A percentile compares a stretch with the other conserved stretches of the same genome.
Conservation (phyloP, 2,797 vertebrate genomes). For the Pseudochirops corinnae region DNA sequence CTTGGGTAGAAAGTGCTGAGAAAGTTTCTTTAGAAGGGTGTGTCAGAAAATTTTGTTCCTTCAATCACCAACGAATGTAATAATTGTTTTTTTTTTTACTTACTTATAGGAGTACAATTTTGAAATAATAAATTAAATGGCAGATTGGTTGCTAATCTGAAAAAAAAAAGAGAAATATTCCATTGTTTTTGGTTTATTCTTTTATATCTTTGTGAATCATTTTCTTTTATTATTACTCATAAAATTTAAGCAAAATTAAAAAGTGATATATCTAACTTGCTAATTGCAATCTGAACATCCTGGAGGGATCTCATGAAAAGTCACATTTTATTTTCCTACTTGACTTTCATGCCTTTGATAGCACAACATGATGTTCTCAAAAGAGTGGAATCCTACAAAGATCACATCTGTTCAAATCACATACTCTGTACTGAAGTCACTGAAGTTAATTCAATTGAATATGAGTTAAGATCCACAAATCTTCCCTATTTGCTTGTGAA, state of each 20-base stretch:
- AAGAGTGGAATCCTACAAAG: slow-evolving; percentile 63
- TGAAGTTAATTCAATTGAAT: slow-evolving; percentile 71
- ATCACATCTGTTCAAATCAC: slow-evolving; percentile 70
- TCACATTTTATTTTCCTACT: slow-evolving; percentile 58
- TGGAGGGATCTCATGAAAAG: slow-evolving; percentile 52
- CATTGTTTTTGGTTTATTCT: slow-evolving; percentile 30
- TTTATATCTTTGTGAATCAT: slow-evolving; percentile 24
- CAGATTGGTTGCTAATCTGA: neutral
- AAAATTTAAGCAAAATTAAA: slow-evolving; percentile 40
- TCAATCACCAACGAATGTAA: neutral
- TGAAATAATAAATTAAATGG: slow-evolving; percentile 16
- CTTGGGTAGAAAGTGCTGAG: neutral
- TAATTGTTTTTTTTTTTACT: slow-evolving; percentile 28
- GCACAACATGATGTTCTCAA: slow-evolving; percentile 46
- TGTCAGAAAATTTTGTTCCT: neutral
- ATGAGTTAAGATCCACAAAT: slow-evolving; percentile 24
- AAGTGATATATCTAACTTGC: neutral
- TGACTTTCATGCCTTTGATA: slow-evolving; percentile 55
- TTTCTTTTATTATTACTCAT: slow-evolving; percentile 28
- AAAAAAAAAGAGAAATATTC: slow-evolving; percentile 26
- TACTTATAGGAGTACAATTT: neutral
- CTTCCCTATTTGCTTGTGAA: slow-evolving; percentile 48
- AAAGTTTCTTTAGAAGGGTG: neutral
- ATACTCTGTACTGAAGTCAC: slow-evolving; percentile 54
- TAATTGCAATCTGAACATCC: slow-evolving; percentile 12